Evolutionary conservation across 2,888 invertebrate species (phyloP), one percentile per base, ranked within the genome.

Genomic region (Camponotus fellah): DNA sequence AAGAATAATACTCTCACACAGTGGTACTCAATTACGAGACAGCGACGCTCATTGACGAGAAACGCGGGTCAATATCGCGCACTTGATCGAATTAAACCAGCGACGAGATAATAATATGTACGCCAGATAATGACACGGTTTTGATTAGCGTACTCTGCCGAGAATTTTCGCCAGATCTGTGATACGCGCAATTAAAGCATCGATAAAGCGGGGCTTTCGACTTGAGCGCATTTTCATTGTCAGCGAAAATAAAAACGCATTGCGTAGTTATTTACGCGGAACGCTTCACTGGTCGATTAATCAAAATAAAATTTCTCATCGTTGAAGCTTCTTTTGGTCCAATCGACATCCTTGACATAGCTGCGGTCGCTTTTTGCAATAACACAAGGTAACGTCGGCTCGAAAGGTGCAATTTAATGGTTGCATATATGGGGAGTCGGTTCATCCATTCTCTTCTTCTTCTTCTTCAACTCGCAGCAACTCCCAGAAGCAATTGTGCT

Each of bases 1-100:
- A 80, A 81, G 84, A 79, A 75, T 82, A 86, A 82, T 82, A 80
- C 83, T 68, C 81, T 75, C n/a, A 10, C 9, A 21, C 86, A 86
- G 83, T 82, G 87, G 60, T 80, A 71, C 88, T 88, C 86, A 88
- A 46, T 72, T 71, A 46, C 37, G 69, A 12, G 56, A 14, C 46
- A 10, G 21, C 46, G 72, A n/a, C 40, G 17, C 21, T 14, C 26
- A 17, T 26, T 14, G 37, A 40, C 26, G 65, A 37, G 43, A 17
- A 17, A 53, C 37, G 46, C 37, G 46, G 26, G 32, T 60, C 76
- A 26, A 53, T 76, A 37, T 5, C 66, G 76, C 66, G 26, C 10
- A 43, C 12, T 1, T 14, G n/a, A 53, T 66, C 37, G 49, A 66
- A 76, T 76, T 65, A 66, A 76, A 53, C 53, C 5, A 14, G 17